These are phyloP conservation scores for Amphiprion ocellaris DNA, from an alignment of 2,113 vertebrate genomes.

Conservation along the genomic window DNA sequence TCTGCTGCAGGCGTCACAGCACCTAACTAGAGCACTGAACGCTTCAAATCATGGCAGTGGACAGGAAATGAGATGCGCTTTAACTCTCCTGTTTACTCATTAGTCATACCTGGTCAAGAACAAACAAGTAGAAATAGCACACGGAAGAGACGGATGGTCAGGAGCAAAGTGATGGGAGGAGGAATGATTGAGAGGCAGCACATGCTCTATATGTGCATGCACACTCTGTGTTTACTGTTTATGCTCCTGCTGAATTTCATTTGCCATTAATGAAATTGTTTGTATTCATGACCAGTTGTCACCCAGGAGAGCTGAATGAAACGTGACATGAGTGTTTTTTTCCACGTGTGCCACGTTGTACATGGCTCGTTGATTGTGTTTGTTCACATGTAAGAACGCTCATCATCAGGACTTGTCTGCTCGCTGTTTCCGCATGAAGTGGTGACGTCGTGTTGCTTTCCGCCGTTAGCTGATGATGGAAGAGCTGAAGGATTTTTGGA, in stretches of 20 bases:
- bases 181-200: conserved; percentile 22
- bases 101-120: conserved; percentile 56
- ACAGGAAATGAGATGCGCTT: conserved; percentile 62
- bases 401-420: neutral
- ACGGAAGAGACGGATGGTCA: conserved; percentile 20
- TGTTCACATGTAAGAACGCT: neutral
- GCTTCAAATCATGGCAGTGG: conserved; percentile 28
- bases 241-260: conserved; percentile 30
- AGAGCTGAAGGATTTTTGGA: conserved; percentile 6
- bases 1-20: conserved; percentile 34
- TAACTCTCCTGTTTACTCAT: conserved; percentile 57
- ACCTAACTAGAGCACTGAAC: conserved; percentile 60
- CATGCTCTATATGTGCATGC: neutral
- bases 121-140: conserved; percentile 54
- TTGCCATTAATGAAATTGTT: conserved; percentile 56
- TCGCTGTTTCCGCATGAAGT: neutral
- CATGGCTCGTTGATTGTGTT: neutral
- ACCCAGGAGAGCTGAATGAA: conserved; percentile 6
- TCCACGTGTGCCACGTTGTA: neutral
- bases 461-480: neutral
- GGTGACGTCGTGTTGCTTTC: conserved; percentile 30
- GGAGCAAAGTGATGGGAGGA: neutral
- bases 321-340: conserved; percentile 10
- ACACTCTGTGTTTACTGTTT: conserved; percentile 16
- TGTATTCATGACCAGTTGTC: conserved; percentile 64